Evolutionary conservation across 2,888 invertebrate species (phyloP), one percentile per base, ranked within the genome.

Genomic region (Phymatocera aterrima): DNA sequence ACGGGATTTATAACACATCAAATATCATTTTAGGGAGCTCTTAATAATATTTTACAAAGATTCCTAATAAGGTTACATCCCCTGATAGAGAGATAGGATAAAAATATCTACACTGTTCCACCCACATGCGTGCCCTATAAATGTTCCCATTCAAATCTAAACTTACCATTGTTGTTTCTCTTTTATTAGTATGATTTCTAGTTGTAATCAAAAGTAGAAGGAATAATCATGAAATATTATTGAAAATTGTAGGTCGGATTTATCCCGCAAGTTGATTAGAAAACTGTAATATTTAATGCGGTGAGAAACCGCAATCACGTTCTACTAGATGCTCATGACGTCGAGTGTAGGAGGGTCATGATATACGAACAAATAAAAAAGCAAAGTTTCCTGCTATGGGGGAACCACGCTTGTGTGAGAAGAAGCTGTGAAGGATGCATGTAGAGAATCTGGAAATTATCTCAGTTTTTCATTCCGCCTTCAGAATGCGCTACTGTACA

Each of bases 41-140:
- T 46, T 24, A 46, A 15, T 18, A 1, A 31, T 31, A 72, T 72
- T n/a, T 72, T n/a, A 72, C 34, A 64, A 12, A n/a, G 31, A 5
- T n/a, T 21, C 72, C 72, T n/a, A 51, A 72, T 72, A 72, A 72
- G 72, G 72, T 51, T 21, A 72, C 72, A 72, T 51, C 48, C 51
- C 48, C 10, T 37, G 51, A 51, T 72, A 15, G n/a, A n/a, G n/a
- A n/a, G n/a, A n/a, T 31, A 10, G 8, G 72, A 72, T 72, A 72
- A 48, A 72, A 72, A 72, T 72, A 72, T 34, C 70, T 34, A 10
- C 34, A 68, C 12, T 10, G 28, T 21, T 18, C 18, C 37, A 37
- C 34, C 34, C n/a, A 8, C 18, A 37, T 64, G n/a, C 31, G 31
- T 0, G 3, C 31, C 24, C n/a, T 1, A 28, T 68, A 46, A 6